A percentile compares a stretch with the other conserved stretches of the same genome.
Conservation (phyloP, 2,888 invertebrate species). For the Steinernema hermaphroditum region DNA sequence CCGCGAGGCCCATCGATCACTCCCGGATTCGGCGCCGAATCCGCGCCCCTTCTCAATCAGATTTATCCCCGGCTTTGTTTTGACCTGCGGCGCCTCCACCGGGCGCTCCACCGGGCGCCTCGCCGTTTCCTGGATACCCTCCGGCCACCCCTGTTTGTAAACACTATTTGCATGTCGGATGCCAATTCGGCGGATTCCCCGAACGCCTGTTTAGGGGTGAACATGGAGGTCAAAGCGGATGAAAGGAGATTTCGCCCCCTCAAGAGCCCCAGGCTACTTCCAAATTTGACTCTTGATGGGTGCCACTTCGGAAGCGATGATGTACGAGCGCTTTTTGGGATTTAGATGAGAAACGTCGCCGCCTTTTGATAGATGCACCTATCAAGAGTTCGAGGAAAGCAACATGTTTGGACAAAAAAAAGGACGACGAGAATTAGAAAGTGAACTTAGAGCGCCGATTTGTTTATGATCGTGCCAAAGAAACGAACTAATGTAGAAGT, state of each 20-base stretch:
- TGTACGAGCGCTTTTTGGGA: background rate
- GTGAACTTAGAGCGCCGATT: no score
- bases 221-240: no score
- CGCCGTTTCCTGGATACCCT: background rate
- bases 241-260: background rate
- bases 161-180: no score
- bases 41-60: slow-evolving; percentile 25
- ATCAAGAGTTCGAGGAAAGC: no score
- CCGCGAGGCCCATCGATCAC: slow-evolving; percentile 28
- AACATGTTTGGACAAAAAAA: no score
- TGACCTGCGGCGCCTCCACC: slow-evolving; percentile 10
- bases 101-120: background rate
- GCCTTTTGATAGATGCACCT: background rate
- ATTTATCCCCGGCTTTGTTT: slow-evolving; percentile 24
- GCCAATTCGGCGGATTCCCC: no score
- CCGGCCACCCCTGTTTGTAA: background rate
- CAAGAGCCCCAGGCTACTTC: slow-evolving; percentile 8
- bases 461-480: no score
- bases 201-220: no score
- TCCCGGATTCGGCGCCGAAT: slow-evolving; percentile 13
- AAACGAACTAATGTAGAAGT: no score
- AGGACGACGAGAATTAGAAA: no score
- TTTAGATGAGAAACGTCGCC: background rate
- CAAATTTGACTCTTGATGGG: background rate
- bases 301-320: slow-evolving; percentile 23